Evolutionary conservation across 2,888 invertebrate species (phyloP), one percentile per base, ranked within the genome.

Genomic region (Seira sanloemensis): DNA sequence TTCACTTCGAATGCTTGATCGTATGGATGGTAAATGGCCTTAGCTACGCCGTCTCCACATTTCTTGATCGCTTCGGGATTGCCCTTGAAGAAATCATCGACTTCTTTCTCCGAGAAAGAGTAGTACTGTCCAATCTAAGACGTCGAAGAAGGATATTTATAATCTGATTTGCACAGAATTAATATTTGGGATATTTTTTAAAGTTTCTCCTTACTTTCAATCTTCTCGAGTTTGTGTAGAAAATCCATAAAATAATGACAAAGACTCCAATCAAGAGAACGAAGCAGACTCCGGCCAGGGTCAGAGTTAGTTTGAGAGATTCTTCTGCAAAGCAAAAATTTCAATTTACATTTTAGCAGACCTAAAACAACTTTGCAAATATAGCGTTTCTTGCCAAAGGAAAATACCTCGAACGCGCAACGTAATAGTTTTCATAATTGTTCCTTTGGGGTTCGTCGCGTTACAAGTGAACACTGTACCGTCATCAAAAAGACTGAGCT

Each of bases 381-480:
- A n/a, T n/a, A n/a, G n/a, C n/a, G n/a, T n/a, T n/a, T n/a, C n/a
- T n/a, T 21, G 67, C 18, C 12, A 12, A 37, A 2, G n/a, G 37
- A 71, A 25, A n/a, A 18, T 73, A 86, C 87, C 78, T 79, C 71
- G 65, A 23, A 87, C 87, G 54, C 74, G 23, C 7, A 87, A 4
- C 4, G 75, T 83, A 26, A 83, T 83, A 0, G 67, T 65, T 72
- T 87, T 87, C 16, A 86, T 72, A 4, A 83, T 24, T 18, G 83
- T 82, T 69, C 87, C 87, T 50, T 81, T 50, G 0, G 85, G 83
- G 58, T 87, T 87, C 1, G 87, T 86, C 2, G 87, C 87, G 78
- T 87, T 87, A 58, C 87, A 87, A 1, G 85, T 66, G 24, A 86
- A 87, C 24, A 84, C 66, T 12, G 79, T 27, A 12, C 69, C 72